Evolutionary conservation across 2,888 invertebrate species (phyloP).

Genomic region (Chalcosyrphus nemorum): DNA sequence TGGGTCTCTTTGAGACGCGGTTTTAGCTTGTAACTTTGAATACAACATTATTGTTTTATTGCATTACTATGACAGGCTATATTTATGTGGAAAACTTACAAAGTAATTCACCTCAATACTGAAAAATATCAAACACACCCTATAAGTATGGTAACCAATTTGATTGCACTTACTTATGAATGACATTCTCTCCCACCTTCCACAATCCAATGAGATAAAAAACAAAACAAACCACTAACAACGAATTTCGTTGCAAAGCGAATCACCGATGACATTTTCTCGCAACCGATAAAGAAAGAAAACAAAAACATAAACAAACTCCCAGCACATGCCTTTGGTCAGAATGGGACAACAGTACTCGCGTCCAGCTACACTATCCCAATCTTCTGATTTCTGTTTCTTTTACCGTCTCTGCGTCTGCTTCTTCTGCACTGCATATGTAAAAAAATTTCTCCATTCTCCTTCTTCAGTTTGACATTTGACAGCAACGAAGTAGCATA

Average conservation of each 20-base stretch:
- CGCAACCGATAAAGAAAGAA: conserved; percentile 40
- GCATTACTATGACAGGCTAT: too few relatives aligned
- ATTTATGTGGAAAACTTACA: too few relatives aligned
- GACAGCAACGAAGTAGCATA: conserved; percentile 53
- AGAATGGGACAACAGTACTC: conserved; percentile 29
- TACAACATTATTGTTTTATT: too few relatives aligned
- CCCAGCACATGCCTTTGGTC: neutral
- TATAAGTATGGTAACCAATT: neutral
- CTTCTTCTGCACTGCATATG: neutral
- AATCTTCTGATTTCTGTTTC: neutral
- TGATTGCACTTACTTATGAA: conserved; percentile 14
- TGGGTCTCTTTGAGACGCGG: too few relatives aligned
- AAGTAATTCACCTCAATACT: neutral
- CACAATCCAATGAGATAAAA: conserved; percentile 38
- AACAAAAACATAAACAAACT: conserved; percentile 71
- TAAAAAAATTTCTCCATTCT: conserved; percentile 32
- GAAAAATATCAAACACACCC: conserved; percentile 10
- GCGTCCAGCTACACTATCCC: neutral
- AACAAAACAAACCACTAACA: conserved; percentile 13
- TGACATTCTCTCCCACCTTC: conserved; percentile 13
- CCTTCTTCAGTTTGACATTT: conserved; percentile 59
- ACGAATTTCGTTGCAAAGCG: conserved; percentile 22
- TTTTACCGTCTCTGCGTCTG: neutral
- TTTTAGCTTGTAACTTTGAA: too few relatives aligned
- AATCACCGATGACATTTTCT: conserved; percentile 39